These are phyloP conservation scores for Calameuta pallipes DNA, from an alignment of 2,888 invertebrate species.

Conservation along the genomic window DNA sequence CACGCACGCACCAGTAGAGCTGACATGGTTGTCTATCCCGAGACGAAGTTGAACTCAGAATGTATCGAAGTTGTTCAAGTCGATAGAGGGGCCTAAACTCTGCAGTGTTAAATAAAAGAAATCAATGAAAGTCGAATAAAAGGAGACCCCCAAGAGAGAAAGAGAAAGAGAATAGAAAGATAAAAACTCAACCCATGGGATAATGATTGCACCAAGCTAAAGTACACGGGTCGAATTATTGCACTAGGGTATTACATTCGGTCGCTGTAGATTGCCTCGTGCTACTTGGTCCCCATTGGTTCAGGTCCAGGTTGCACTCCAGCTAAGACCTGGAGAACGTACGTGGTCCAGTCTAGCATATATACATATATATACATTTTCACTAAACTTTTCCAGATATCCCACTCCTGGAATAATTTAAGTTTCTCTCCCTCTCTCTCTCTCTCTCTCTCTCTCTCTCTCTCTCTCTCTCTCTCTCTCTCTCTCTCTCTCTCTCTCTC, in stretches of 20 bases:
- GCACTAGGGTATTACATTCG: constrained; percentile 52
- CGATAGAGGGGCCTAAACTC: not conserved
- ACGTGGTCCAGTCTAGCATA: not conserved
- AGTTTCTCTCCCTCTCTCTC: not conserved
- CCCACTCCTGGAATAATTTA: not conserved
- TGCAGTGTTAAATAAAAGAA: not conserved
- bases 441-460: not conserved
- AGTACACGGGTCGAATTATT: constrained; percentile 35
- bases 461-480: not conserved
- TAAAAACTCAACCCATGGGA: not conserved
- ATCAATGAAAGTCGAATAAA: not conserved
- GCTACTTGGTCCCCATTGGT: constrained; percentile 63
- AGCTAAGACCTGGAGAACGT: not conserved
- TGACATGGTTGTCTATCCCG: constrained; percentile 50
- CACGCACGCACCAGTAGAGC: constrained; percentile 52
- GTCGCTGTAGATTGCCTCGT: constrained; percentile 62
- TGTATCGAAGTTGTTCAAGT: constrained; percentile 36
- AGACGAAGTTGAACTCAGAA: constrained; percentile 30
- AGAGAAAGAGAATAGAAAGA: not conserved
- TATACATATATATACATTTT: not conserved
- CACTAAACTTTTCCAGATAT: not conserved
- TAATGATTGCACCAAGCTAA: not conserved
- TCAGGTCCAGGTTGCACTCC: constrained; percentile 24
- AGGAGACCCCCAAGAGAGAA: not conserved
- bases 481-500: too few relatives aligned